These are phyloP conservation scores for Coracias cyanogaster DNA, from an alignment of 2,797 vertebrate species.

Conservation along the genomic window DNA sequence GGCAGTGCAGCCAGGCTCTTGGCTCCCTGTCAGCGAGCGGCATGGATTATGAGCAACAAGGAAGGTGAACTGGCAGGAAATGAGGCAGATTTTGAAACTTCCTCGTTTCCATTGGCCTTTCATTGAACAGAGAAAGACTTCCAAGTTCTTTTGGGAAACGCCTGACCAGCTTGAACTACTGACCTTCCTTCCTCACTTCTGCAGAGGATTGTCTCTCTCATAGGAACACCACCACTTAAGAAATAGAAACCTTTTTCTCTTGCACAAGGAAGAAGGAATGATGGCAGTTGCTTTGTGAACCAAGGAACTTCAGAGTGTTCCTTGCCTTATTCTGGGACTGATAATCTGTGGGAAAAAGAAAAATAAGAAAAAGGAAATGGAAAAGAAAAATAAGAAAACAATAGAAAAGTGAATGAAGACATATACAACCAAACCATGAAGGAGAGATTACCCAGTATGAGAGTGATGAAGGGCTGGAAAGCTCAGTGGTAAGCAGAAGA, in stretches of 20 bases:
- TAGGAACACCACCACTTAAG: background rate
- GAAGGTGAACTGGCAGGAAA: background rate
- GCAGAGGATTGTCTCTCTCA: background rate
- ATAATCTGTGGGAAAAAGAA: background rate
- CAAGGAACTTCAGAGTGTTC: background rate
- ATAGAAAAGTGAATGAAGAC: background rate
- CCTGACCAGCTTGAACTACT: background rate
- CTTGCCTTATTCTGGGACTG: background rate
- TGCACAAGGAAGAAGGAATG: background rate
- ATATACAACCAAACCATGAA: rapidly evolving
- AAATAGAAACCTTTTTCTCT: background rate
- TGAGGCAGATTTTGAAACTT: slow-evolving; percentile 1
- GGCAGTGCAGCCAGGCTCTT: background rate
- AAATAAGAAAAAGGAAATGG: background rate
- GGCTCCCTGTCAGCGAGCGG: background rate
- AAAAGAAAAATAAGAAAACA: background rate
- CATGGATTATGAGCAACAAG: background rate
- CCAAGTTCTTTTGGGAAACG: slow-evolving; percentile 19
- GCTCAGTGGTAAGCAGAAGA: background rate
- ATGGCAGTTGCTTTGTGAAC: background rate
- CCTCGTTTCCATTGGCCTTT: background rate
- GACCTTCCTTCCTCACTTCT: slow-evolving; percentile 41
- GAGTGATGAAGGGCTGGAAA: background rate
- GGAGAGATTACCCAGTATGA: background rate
- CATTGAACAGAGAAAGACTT: background rate